These are phyloP conservation scores for Mormoops blainvillei DNA, from an alignment of 2,113 vertebrate species.

Conservation along the genomic window DNA sequence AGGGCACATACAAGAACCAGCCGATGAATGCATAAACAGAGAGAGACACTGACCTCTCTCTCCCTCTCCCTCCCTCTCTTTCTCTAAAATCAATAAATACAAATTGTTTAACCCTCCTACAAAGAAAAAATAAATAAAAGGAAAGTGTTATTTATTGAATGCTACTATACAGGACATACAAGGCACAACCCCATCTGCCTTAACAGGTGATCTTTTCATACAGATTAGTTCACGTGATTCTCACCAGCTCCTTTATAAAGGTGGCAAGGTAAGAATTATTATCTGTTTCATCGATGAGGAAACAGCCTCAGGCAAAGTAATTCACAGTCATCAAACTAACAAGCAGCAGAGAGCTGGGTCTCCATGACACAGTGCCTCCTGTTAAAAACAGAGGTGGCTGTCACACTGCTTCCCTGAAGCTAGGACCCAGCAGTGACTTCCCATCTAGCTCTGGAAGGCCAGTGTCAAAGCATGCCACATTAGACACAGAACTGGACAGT, in stretches of 20 bases:
- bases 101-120: no score
- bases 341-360: not conserved
- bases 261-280: not conserved
- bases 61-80: no score
- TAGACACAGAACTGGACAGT: not conserved
- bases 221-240: not conserved
- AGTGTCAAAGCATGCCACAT: accelerated
- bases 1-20: no score
- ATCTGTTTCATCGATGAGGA: not conserved
- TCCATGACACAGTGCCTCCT: not conserved
- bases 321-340: not conserved
- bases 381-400: no score
- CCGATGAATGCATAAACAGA: no score
- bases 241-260: not conserved
- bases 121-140: not conserved
- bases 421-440: not conserved
- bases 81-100: no score
- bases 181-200: not conserved
- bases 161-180: accelerated
- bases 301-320: not conserved
- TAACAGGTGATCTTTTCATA: not conserved
- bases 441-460: accelerated
- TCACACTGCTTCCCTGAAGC: not conserved
- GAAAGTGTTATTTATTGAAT: not conserved
- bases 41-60: no score